Evolutionary conservation across 2,888 invertebrate species (phyloP).

Genomic region (Seira ritae): DNA sequence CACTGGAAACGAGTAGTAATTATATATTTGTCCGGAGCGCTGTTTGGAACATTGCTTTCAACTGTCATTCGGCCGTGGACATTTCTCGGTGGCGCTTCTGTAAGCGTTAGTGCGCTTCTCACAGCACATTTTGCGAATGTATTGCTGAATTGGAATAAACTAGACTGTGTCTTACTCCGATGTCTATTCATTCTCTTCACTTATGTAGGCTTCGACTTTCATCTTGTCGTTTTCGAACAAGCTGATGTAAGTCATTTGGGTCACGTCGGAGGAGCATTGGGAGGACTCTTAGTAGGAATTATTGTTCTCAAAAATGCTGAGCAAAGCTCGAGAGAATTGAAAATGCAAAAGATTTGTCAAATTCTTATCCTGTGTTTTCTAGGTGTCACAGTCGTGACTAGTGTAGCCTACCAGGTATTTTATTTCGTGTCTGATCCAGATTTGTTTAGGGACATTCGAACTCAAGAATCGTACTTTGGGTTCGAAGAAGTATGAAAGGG

Average conservation of each 20-base stretch:
- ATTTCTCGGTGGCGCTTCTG: conserved; percentile 91
- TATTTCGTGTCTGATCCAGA: conserved; percentile 30
- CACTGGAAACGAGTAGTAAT: conserved; percentile 52
- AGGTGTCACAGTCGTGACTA: conserved; percentile 2
- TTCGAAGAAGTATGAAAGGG: no score
- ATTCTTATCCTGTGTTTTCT: conserved; percentile 24
- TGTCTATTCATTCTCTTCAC: conserved; percentile 39
- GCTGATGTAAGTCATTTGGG: conserved; percentile 26
- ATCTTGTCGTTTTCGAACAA: conserved; percentile 31
- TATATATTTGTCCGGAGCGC: conserved; percentile 33
- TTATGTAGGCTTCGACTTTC: conserved; percentile 38
- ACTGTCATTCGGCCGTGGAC: conserved; percentile 85
- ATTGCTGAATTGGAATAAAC: conserved; percentile 77
- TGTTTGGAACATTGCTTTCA: conserved; percentile 81
- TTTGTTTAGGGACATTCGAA: neutral
- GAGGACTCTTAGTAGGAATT: conserved; percentile 39
- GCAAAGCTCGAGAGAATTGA: conserved; percentile 41
- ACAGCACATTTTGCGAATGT: conserved; percentile 92
- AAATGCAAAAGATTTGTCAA: conserved; percentile 34
- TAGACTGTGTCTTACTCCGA: conserved; percentile 46
- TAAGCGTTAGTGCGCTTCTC: conserved; percentile 91
- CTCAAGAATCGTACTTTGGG: no score
- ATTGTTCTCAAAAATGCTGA: conserved; percentile 45
- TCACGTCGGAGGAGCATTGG: conserved; percentile 54
- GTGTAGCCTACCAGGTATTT: conserved; percentile 41